A percentile compares a stretch with the other conserved stretches of the same genome.
Evolutionary conservation across 2,113 vertebrate species (phyloP).

Genomic region (Pongo abelii): DNA sequence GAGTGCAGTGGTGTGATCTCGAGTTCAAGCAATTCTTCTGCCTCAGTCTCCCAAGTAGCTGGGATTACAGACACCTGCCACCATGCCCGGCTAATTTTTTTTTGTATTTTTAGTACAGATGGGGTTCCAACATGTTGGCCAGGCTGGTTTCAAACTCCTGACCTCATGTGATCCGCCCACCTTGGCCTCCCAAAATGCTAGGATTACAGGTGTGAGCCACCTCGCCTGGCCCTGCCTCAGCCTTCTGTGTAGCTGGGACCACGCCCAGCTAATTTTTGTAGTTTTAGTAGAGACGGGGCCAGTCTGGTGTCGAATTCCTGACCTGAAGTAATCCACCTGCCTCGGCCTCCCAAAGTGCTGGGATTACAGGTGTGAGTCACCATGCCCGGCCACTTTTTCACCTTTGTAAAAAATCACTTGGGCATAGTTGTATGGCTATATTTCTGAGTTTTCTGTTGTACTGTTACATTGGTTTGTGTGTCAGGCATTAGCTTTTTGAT

Average conservation of each 20-base stretch:
- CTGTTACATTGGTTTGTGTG: background rate
- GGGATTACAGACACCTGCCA: background rate
- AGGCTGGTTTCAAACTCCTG: background rate
- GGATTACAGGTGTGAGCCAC: no score
- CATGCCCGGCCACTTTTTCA: background rate
- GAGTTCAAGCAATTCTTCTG: no score
- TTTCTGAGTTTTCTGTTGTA: background rate
- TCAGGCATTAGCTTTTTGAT: background rate
- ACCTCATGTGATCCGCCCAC: background rate
- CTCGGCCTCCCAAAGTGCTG: no score
- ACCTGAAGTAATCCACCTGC: no score
- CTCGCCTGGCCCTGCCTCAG: no score
- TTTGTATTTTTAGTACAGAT: background rate
- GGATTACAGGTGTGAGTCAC: background rate
- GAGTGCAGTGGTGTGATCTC: no score
- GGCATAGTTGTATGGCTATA: background rate
- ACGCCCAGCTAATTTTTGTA: no score
- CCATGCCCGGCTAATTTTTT: background rate
- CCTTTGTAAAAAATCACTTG: background rate
- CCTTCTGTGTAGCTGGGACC: no score
- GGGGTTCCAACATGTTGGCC: background rate
- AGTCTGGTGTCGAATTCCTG: no score
- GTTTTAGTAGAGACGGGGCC: no score
- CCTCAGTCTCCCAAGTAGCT: background rate
- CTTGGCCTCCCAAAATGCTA: background rate